phyloP scores from a whole-genome alignment of 2,888 invertebrate genomes.

The Chorisops tibialis region DNA sequence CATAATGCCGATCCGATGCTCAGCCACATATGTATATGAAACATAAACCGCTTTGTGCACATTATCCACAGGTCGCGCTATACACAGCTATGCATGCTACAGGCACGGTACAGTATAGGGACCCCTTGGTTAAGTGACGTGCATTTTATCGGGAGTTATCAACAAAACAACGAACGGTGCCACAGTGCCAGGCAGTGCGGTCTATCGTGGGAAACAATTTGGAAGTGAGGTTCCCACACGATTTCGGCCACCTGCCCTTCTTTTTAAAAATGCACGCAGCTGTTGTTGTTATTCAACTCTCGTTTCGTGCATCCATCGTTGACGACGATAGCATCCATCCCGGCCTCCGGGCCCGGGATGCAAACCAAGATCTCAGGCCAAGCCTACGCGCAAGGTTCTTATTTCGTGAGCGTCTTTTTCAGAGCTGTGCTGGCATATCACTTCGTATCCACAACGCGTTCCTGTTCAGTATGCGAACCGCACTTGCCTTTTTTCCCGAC shows the following conservation, averaged over 20 bases:
- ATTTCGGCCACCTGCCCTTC: slow-evolving; percentile 29
- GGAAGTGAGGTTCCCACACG: slow-evolving; percentile 31
- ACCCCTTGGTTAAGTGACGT: slow-evolving; percentile 23
- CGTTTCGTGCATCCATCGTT: slow-evolving; percentile 31
- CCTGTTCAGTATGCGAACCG: slow-evolving; percentile 14
- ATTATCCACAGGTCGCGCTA: slow-evolving; percentile 12
- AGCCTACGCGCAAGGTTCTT: too few species aligned
- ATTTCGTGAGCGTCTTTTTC: too few species aligned
- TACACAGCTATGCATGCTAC: slow-evolving; percentile 12
- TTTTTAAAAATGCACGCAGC: slow-evolving; percentile 39
- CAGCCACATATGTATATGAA: too few species aligned
- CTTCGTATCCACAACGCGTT: slow-evolving; percentile 2
- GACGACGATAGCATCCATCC: background rate
- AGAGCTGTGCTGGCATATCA: too few species aligned
- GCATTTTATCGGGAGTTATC: slow-evolving; percentile 23
- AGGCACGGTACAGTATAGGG: background rate
- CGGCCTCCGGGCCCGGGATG: too few species aligned
- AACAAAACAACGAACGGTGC: background rate
- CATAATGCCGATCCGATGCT: slow-evolving; percentile 2
- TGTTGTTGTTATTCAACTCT: slow-evolving; percentile 36
- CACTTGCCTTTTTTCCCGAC: background rate
- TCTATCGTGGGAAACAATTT: slow-evolving; percentile 30
- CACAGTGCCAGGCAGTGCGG: slow-evolving; percentile 6
- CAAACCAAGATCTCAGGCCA: too few species aligned
- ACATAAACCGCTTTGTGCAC: slow-evolving; percentile 20